These are phyloP conservation scores for Paraplagusia blochii DNA, from an alignment of 2,113 vertebrate genomes.

Conservation along the genomic window DNA sequence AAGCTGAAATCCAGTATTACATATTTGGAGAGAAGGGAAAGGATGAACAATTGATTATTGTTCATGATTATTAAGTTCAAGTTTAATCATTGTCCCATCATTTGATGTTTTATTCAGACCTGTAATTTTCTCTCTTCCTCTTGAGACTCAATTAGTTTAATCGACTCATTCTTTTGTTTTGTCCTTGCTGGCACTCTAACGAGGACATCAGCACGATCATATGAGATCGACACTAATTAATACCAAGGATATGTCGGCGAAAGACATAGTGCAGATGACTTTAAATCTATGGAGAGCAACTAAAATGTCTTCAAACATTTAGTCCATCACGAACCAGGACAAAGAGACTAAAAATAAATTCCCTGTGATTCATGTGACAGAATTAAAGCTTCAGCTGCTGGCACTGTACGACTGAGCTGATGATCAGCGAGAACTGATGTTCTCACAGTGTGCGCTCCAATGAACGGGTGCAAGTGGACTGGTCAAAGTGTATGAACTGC, in stretches of 20 bases:
- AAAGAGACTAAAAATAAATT: background rate
- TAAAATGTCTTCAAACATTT: background rate
- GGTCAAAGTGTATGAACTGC: no score
- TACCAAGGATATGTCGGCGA: background rate
- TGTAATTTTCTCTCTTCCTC: slow-evolving; percentile 28
- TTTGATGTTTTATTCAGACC: slow-evolving; percentile 41
- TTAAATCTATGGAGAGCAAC: background rate
- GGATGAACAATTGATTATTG: no score
- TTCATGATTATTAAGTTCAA: no score
- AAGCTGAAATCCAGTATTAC: no score
- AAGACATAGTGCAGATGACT: background rate
- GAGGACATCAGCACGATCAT: slow-evolving; percentile 20
- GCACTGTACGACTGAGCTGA: no score
- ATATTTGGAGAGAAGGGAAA: no score
- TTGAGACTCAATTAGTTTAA: slow-evolving; percentile 48
- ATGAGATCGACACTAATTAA: slow-evolving; percentile 18
- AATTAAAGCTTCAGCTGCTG: no score
- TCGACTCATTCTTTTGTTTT: slow-evolving; percentile 47
- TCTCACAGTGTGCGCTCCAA: no score
- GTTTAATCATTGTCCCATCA: no score
- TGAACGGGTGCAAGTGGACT: no score
- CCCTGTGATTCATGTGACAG: background rate
- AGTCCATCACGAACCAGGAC: background rate
- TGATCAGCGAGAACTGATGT: no score
- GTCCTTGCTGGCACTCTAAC: slow-evolving; percentile 12